Evolutionary conservation across 2,797 vertebrate genomes (phyloP).

Genomic region (Austrolebias charrua): DNA sequence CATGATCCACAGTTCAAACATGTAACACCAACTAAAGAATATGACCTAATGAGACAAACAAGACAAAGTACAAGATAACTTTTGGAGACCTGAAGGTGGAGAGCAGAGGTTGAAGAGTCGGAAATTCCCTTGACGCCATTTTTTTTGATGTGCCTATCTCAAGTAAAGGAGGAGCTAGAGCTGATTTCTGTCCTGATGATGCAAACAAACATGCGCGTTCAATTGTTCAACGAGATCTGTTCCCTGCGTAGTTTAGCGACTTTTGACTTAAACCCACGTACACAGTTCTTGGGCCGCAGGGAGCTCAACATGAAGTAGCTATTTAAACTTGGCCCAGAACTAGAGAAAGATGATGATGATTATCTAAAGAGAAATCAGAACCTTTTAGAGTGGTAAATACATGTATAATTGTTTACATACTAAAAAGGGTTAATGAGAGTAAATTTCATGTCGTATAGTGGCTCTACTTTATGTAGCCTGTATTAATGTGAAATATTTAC

Average conservation of each 20-base stretch:
- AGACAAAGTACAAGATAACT: constrained; percentile 74
- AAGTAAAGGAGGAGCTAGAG: constrained; percentile 77
- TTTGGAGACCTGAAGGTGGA: constrained; percentile 76
- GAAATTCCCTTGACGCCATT: constrained; percentile 76
- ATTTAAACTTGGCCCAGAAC: constrained; percentile 90
- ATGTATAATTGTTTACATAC: constrained; percentile 99
- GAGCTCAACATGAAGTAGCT: constrained; percentile 91
- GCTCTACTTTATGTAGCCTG: constrained; percentile 99
- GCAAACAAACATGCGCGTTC: constrained; percentile 87
- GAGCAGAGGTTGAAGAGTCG: constrained; percentile 75
- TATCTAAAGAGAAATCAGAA: constrained; percentile 87
- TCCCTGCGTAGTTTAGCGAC: constrained; percentile 95
- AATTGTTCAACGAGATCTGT: constrained; percentile 90
- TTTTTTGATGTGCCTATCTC: constrained; percentile 93
- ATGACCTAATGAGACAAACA: constrained; percentile 63
- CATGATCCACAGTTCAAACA: constrained; percentile 73
- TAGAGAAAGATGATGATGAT: constrained; percentile 82
- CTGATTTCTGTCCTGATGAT: constrained; percentile 85
- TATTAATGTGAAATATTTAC: constrained; percentile 99
- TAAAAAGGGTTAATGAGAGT: constrained; percentile 96
- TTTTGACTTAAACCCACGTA: constrained; percentile 88
- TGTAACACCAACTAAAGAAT: constrained; percentile 66
- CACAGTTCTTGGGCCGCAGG: constrained; percentile 88
- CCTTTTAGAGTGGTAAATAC: constrained; percentile 96
- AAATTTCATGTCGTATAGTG: constrained; percentile 98